These are phyloP conservation scores for Dynastes tityus DNA, from an alignment of 2,888 invertebrate species.

Conservation along the genomic window DNA sequence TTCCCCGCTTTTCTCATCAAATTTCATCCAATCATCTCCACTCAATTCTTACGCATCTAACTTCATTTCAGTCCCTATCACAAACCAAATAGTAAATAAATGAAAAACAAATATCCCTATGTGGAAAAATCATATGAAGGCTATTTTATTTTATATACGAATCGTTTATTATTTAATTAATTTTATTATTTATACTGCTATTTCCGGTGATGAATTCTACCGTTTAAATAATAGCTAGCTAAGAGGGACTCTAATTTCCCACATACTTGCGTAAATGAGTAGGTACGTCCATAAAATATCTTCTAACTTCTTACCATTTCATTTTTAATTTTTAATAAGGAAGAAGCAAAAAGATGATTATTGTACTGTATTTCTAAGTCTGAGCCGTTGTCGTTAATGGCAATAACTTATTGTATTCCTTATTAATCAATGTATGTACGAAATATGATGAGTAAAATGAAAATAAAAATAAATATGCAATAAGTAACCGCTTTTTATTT, in stretches of 20 bases:
- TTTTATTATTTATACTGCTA: no score
- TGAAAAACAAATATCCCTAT: no score
- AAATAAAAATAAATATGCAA: conserved; percentile 37
- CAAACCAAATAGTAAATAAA: no score
- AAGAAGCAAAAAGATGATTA: conserved; percentile 11
- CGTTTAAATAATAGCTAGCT: no score
- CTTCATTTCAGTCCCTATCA: no score
- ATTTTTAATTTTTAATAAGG: conserved; percentile 15
- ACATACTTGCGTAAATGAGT: no score
- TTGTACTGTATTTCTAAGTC: conserved; percentile 69
- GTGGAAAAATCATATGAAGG: no score
- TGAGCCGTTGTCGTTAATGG: conserved; percentile 64
- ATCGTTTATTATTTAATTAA: conserved; percentile 6
- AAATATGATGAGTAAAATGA: conserved; percentile 48
- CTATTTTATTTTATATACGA: conserved; percentile 6
- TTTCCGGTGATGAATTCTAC: no score
- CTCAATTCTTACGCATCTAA: no score
- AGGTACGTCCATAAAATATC: background rate
- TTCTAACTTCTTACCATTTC: background rate
- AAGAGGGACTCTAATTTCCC: no score
- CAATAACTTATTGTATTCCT: conserved; percentile 68
- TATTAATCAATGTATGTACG: conserved; percentile 66
- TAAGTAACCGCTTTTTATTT: background rate
- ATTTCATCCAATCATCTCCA: no score
- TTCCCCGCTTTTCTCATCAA: background rate